Base-by-base conservation (phyloP, 2,113 vertebrate species). In the Alligator mississippiensis region DNA sequence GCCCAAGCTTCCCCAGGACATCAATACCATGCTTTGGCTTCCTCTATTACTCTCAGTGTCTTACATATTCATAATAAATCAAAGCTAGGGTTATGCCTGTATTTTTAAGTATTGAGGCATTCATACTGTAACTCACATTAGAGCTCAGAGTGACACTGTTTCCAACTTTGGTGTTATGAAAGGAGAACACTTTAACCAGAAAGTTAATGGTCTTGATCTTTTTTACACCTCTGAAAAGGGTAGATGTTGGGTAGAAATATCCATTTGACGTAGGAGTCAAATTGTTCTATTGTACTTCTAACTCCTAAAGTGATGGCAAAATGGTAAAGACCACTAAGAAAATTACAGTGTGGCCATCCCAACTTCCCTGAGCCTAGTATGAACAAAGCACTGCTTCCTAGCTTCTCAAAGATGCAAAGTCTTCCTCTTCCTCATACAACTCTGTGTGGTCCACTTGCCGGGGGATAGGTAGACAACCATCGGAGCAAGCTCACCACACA, bases 31-130 rank as follows among this genome's bases (percentile, higher is more conserved):
- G 74, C 77, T 90, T 54, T 87, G 72, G 11, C 14, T 66, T 38
- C 11, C 24, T 47, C 22, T 83, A 47, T 60, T 64, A 84, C 66
- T n/a, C 81, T 80, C 59, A 16, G 59, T 38, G 27, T 22, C 16
- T 14, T 19, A 19, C 59, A 74, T 25, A 60, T 78, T 38, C 54
- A 87, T 11, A 79, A 25, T 25, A 83, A 60, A 80, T 85, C 68
- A 87, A 17, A 85, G 84, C 95, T 87, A 72, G 90, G 80, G 86
- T 82, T 59, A 78, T 38, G 60, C 47, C 92, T 81, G 60, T 60
- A 84, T 90, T 81, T 76, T 62, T 55, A 85, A 82, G 27, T 54
- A 64, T 34, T 72, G 87, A 91, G 58, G 62, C 59, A 28, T 21
- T 28, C 4, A 38, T 74, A 55, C 72, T 82, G n/a, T n/a, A 5